Base-by-base conservation (phyloP, 2,888 invertebrate species). In the Pheosia gnoma region DNA sequence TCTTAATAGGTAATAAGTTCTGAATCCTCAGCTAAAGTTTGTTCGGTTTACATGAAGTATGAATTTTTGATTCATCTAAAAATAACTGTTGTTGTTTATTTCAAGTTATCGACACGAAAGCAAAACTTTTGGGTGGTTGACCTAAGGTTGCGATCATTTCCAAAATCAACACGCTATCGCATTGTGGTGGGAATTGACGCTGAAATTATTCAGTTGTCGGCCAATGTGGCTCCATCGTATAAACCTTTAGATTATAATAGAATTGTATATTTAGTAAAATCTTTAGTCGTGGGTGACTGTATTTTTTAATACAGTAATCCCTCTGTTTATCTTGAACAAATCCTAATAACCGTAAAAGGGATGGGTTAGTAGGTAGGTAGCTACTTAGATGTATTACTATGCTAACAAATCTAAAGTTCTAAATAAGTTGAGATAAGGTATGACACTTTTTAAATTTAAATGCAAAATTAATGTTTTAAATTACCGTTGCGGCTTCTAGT, bases 151-250 rank as follows among this genome's bases (percentile, higher is more conserved):
- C 66, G 74, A 72, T 65, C 68, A 73, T 82, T 80, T 79, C 77
- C 71, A 82, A 86, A 86, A 84, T 77, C 79, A 84, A 82, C 79
- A 82, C 65, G 78, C 78, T 78, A 85, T 86, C 85, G 85, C 39
- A 39, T 85, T 85, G 85, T 37, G 55, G 86, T 83, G 74, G 81
- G 85, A 85, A 83, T 85, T 85, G 84, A 84, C 83, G 87, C 85
- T 79, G 85, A 88, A 84, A 84, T 86, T 82, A 84, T 81, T 74
- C 84, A 85, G 85, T 82, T 86, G 76, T 74, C 66, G 66, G 73
- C 64, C 66, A 57, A 45, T 72, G 74, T 65, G 56, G 25, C 25
- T 25, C 25, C 2, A 25, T 25, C 25, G 25, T 25, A 25, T 25
- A 25, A 25, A 25, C 25, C 25, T 25, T 25, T 25, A 25, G 25